Evolutionary conservation across 2,888 invertebrate species (phyloP).

Genomic region (Syrphus vitripennis): DNA sequence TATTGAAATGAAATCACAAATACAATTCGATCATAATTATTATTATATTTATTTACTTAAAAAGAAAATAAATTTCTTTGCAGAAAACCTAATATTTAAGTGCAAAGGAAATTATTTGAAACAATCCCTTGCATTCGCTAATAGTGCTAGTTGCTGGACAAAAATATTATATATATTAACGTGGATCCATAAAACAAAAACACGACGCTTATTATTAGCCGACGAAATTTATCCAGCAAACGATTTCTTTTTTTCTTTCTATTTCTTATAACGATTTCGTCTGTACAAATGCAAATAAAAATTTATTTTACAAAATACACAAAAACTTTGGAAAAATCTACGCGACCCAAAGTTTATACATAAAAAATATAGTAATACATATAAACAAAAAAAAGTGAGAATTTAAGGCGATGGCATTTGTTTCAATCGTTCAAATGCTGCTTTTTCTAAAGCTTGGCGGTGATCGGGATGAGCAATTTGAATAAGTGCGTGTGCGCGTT

Average conservation of each 20-base stretch:
- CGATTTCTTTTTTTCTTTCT: background rate
- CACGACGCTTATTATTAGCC: background rate
- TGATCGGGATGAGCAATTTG: constrained; percentile 95
- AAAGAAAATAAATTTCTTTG: background rate
- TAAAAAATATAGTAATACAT: background rate
- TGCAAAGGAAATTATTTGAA: background rate
- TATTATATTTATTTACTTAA: constrained; percentile 4
- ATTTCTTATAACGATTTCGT: constrained; percentile 10
- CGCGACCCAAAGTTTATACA: background rate
- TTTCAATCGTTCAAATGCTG: constrained; percentile 92
- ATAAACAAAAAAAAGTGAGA: background rate
- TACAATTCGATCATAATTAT: background rate
- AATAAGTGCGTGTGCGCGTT: constrained; percentile 94
- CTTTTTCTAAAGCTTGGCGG: constrained; percentile 90
- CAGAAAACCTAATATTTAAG: background rate
- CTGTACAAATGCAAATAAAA: constrained; percentile 64
- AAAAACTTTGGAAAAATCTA: background rate
- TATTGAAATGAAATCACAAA: background rate
- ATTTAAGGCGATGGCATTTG: constrained; percentile 84
- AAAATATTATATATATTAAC: background rate
- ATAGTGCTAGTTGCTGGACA: background rate
- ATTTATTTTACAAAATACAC: constrained; percentile 22
- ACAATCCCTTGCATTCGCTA: background rate
- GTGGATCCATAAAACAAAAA: background rate
- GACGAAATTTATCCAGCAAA: constrained; percentile 15